Conservation (phyloP, 2,888 invertebrate species). For the Pterobdella sp. region DNA sequence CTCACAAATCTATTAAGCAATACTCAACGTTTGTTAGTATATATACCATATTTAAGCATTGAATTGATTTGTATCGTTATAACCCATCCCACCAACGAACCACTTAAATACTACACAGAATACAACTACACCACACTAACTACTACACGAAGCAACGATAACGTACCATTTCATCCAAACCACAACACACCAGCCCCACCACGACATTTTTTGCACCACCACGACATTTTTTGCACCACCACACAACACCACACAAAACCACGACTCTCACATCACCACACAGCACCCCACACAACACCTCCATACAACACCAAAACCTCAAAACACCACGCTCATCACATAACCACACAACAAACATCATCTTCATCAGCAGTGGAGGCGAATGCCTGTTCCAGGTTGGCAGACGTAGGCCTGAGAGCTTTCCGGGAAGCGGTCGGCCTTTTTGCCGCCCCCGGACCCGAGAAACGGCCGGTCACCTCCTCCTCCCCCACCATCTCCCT, state of each 20-base stretch:
- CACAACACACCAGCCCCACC: neutral
- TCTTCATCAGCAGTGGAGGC: conserved; percentile 33
- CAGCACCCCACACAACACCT: neutral
- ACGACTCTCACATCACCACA: neutral
- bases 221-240: neutral
- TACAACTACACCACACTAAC: too few relatives aligned
- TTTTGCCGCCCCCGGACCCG: conserved; percentile 26
- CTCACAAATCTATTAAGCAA: too few relatives aligned
- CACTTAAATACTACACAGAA: too few relatives aligned
- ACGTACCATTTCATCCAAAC: too few relatives aligned
- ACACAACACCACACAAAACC: neutral
- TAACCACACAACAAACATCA: conserved; percentile 28
- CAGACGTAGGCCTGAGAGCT: conserved; percentile 32
- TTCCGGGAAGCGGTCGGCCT: conserved; percentile 22
- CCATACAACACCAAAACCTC: neutral
- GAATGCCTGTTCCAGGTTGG: conserved; percentile 32
- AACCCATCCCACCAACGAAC: too few relatives aligned
- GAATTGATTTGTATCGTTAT: too few relatives aligned
- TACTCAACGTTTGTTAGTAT: too few relatives aligned
- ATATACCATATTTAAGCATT: too few relatives aligned
- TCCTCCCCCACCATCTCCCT: conserved; percentile 13
- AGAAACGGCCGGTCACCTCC: conserved; percentile 25
- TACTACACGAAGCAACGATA: too few relatives aligned
- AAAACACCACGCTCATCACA: neutral
- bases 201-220: neutral